Evolutionary conservation across 2,113 vertebrate species (phyloP), one percentile per base, ranked within the genome.

Genomic region (Pangasianodon hypophthalmus): DNA sequence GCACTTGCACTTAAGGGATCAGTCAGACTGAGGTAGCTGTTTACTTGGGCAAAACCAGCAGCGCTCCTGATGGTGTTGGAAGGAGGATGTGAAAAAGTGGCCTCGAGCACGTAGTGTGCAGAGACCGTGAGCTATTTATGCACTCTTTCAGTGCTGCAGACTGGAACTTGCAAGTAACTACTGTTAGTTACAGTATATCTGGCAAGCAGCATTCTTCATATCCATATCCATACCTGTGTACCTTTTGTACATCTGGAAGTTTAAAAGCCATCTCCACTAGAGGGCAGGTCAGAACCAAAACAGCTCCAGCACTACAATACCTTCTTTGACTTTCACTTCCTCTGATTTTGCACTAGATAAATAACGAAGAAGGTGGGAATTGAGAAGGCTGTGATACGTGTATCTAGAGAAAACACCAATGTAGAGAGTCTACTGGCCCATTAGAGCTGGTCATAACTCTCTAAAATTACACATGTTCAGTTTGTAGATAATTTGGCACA

Each of bases 1-100:
- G 64, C 32, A 44, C 48, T 89, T 88, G 32, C 88, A 88, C 50
- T 89, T 88, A 75, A 50, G 80, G 62, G 84, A 90, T 85, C 87
- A 73, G 87, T 62, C 44, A 69, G 48, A 54, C 37, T 52, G 79
- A 84, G 81, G 67, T 85, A 86, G 50, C 44, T 86, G 86, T 88
- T 83, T 88, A 75, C 56, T 60, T 62, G 85, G 46, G 56, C 71
- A 88, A 85, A 71, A 77, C 62, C 41, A 67, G 88, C 85, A 24
- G 44, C 1, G 80, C 8, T 88, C 29, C 64, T 85, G 48, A 73
- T 84, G 41, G 29, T 37, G 82, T n/a, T 69, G 26, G 64, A 88
- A 77, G 69, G 2, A 62, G 37, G 44, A 32, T 46, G 24, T n/a
- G 48, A 26, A 56, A 52, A 48, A 46, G 16, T 62, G 87, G 13